phyloP scores from a whole-genome alignment of 1,140 invertebrate species.

The Eubasilissa regina region DNA sequence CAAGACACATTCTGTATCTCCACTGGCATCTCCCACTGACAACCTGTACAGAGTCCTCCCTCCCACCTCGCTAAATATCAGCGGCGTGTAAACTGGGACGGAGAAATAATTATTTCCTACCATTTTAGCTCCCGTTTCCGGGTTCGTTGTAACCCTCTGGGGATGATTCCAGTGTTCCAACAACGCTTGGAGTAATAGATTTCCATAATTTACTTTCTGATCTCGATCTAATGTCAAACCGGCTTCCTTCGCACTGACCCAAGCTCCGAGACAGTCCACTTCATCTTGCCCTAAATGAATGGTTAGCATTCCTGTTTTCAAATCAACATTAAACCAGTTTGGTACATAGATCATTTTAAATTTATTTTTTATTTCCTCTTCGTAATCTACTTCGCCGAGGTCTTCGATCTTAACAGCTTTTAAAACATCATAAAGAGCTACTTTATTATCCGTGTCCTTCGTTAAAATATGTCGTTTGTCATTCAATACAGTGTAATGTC shows the following conservation, averaged over 20 bases:
- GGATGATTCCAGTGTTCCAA: conserved; percentile 94
- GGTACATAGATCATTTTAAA: conserved; percentile 97
- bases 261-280: conserved; percentile 97
- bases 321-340: conserved; percentile 99
- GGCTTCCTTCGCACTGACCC: conserved; percentile 97
- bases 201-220: conserved; percentile 97
- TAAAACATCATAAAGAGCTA: conserved; percentile 98
- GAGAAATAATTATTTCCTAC: conserved; percentile 90
- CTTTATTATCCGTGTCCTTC: conserved; percentile 96
- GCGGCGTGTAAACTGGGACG: conserved; percentile 95
- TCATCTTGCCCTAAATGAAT: conserved; percentile 98
- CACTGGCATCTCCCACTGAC: conserved; percentile 92
- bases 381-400: conserved; percentile 93
- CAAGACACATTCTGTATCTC: conserved; percentile 95
- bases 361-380: conserved; percentile 94
- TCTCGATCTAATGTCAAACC: conserved; percentile 88
- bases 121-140: conserved; percentile 77
- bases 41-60: conserved; percentile 88
- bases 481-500: conserved; percentile 93
- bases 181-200: conserved; percentile 92
- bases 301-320: conserved; percentile 98
- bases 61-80: conserved; percentile 98
- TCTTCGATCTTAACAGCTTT: conserved; percentile 94
- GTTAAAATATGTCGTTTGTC: conserved; percentile 97
- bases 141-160: conserved; percentile 72